Conservation (phyloP, 2,113 vertebrate genomes). For the Desmodus rotundus region DNA sequence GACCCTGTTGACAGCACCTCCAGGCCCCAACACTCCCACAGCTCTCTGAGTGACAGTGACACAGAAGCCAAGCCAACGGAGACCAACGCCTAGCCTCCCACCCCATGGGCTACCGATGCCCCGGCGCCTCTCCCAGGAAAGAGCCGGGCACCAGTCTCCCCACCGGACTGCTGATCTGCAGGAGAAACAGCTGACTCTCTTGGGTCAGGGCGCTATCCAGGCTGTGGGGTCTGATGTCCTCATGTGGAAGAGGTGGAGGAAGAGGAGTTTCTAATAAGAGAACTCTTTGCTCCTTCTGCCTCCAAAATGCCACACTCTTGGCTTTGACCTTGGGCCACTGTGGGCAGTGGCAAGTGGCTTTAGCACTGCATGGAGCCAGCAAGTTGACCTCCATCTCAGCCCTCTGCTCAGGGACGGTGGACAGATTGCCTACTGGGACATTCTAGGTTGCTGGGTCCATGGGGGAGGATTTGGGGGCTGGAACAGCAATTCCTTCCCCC, state of each 20-base stretch:
- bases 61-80: constrained; percentile 82
- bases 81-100: constrained; percentile 72
- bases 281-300: constrained; percentile 42
- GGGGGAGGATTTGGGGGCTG: constrained; percentile 7
- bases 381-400: constrained; percentile 40
- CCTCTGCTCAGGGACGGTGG: constrained; percentile 56
- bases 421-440: constrained; percentile 29
- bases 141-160: not conserved
- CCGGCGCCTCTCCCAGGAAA: not conserved
- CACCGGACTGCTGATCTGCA: not conserved
- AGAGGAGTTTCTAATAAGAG: constrained; percentile 45
- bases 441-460: constrained; percentile 41
- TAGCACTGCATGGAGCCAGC: constrained; percentile 43
- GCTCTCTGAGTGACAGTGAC: constrained; percentile 85
- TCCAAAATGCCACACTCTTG: not conserved
- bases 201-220: not conserved
- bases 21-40: constrained; percentile 79
- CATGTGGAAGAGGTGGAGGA: not conserved
- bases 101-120: not conserved
- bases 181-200: not conserved
- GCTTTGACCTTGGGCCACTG: constrained; percentile 1
- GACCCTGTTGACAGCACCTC: constrained; percentile 76
- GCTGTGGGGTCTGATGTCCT: not conserved
- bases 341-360: constrained; percentile 32
- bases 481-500: constrained; percentile 47